These are phyloP conservation scores for Netelia melanura DNA, from an alignment of 2,888 invertebrate genomes.

Conservation along the genomic window DNA sequence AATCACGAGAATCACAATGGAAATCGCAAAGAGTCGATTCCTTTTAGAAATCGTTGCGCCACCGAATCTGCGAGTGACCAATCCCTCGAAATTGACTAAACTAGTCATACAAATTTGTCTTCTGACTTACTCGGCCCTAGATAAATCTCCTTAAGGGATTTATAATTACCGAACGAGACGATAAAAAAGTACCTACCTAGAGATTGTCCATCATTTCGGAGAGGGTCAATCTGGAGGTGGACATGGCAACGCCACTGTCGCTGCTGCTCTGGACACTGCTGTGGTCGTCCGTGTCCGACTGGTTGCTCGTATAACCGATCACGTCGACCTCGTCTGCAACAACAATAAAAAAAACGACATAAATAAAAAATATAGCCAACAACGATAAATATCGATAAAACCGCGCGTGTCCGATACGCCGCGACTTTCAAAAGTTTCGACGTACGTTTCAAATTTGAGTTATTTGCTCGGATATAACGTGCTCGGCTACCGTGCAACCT, in stretches of 20 bases:
- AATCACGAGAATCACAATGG: too few relatives aligned
- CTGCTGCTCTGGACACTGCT: conserved; percentile 92
- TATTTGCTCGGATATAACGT: not conserved
- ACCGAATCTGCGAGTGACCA: too few relatives aligned
- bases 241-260: conserved; percentile 91
- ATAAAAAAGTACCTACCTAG: conserved; percentile 77
- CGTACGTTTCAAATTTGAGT: not conserved
- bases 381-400: not conserved
- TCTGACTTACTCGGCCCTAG: too few relatives aligned
- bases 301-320: conserved; percentile 94
- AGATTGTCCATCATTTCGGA: conserved; percentile 87
- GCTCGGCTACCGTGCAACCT: not conserved
- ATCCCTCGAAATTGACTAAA: too few relatives aligned
- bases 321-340: conserved; percentile 94
- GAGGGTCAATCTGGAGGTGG: conserved; percentile 88
- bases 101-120: too few relatives aligned
- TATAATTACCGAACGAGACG: not conserved
- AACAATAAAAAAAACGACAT: conserved; percentile 48
- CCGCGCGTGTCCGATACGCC: not conserved
- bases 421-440: not conserved
- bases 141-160: too few relatives aligned
- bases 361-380: conserved; percentile 3
- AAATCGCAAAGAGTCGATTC: too few relatives aligned
- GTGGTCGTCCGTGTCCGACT: conserved; percentile 93
- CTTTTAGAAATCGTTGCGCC: too few relatives aligned